phyloP scores from a whole-genome alignment of 2,113 vertebrate genomes.

The Syngnathoides biaculeatus region DNA sequence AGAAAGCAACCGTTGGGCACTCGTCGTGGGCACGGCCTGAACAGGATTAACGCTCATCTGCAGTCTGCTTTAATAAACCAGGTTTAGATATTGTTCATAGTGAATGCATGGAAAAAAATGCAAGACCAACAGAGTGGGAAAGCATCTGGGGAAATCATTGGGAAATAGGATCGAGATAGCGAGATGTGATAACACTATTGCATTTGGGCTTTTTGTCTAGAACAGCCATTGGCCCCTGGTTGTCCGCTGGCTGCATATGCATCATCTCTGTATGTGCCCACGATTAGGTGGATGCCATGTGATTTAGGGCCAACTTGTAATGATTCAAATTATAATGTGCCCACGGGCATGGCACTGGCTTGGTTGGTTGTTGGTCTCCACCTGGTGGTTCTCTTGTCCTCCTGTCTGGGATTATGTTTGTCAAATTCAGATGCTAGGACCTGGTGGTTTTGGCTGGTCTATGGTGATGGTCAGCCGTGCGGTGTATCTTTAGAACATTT shows the following conservation, averaged over 20 bases:
- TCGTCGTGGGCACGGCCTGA: not conserved
- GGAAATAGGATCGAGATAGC: not conserved
- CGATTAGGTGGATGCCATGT: not conserved
- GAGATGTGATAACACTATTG: not conserved
- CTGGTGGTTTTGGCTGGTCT: no score
- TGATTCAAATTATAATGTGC: not conserved
- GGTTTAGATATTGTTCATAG: slow-evolving; percentile 12
- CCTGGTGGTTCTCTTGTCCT: no score
- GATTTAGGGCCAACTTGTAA: not conserved
- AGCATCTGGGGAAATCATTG: slow-evolving; percentile 13
- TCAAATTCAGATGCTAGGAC: no score
- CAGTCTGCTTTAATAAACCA: slow-evolving; percentile 22
- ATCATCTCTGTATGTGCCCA: not conserved
- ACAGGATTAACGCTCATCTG: slow-evolving; percentile 28
- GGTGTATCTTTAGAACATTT: no score
- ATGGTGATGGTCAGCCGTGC: no score
- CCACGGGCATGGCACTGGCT: not conserved
- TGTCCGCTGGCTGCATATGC: not conserved
- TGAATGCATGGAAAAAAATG: slow-evolving; percentile 13
- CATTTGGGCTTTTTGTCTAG: slow-evolving; percentile 5
- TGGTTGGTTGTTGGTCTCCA: not conserved
- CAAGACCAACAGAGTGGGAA: not conserved
- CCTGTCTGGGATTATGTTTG: no score
- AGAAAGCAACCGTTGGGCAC: slow-evolving; percentile 20
- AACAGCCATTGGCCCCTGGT: slow-evolving; percentile 2